A percentile compares a stretch with the other conserved stretches of the same genome.
Evolutionary conservation across 1,140 invertebrate genomes (phyloP).

Genomic region (Hormaphis cornu): DNA sequence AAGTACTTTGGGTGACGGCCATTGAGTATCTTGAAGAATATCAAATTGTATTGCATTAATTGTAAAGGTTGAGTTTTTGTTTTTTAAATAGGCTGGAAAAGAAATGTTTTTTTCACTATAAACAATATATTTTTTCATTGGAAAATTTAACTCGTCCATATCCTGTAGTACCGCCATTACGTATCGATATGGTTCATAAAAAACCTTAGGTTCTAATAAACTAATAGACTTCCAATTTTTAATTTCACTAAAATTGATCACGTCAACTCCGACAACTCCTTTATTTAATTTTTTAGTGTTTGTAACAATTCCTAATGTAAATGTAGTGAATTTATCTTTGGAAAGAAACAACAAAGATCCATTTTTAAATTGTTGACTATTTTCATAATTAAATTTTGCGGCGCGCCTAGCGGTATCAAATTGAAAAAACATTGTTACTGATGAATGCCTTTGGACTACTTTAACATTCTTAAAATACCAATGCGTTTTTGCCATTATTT

Average conservation of each 20-base stretch:
- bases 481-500: neutral
- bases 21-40: slow-evolving; percentile 41
- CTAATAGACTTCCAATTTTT: slow-evolving; percentile 42
- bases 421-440: slow-evolving; percentile 4
- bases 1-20: slow-evolving; percentile 42
- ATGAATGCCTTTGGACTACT: neutral
- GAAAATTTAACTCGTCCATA: slow-evolving; percentile 47
- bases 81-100: neutral
- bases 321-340: slow-evolving; percentile 51
- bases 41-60: neutral
- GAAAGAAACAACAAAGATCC: slow-evolving; percentile 64
- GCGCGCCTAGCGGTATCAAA: slow-evolving; percentile 25
- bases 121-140: slow-evolving; percentile 55
- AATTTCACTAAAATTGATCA: slow-evolving; percentile 36
- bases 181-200: slow-evolving; percentile 58
- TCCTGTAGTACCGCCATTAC: slow-evolving; percentile 52
- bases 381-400: slow-evolving; percentile 38
- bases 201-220: slow-evolving; percentile 57
- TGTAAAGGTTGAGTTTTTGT: neutral
- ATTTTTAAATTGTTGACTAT: slow-evolving; percentile 49
- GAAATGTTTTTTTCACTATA: slow-evolving; percentile 39
- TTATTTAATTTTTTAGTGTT: slow-evolving; percentile 39
- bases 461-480: slow-evolving; percentile 24
- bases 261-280: slow-evolving; percentile 6
- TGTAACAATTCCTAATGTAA: slow-evolving; percentile 37